Evolutionary conservation across 2,797 vertebrate genomes (phyloP).

Genomic region (Hyperoplus immaculatus): DNA sequence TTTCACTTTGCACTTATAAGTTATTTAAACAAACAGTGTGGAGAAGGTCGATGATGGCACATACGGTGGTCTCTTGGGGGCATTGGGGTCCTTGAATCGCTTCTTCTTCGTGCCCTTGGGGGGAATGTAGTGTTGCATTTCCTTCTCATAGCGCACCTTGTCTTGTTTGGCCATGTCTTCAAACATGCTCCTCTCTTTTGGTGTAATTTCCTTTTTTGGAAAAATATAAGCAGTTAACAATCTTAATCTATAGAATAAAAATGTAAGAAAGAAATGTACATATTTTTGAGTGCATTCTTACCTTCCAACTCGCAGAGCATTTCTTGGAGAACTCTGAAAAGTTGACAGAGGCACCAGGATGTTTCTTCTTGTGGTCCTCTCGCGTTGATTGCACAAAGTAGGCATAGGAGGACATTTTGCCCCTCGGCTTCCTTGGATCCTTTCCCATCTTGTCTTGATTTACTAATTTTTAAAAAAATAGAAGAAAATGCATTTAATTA

Average conservation of each 20-base stretch:
- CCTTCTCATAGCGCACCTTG: conserved; percentile 95
- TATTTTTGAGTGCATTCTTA: conserved; percentile 61
- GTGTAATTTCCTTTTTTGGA: conserved; percentile 91
- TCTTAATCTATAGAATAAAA: not conserved
- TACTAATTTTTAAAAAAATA: conserved; percentile 27
- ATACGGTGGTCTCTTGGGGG: conserved; percentile 98
- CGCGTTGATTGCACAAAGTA: conserved; percentile 99
- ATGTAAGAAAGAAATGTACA: not conserved
- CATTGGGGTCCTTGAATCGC: conserved; percentile 97
- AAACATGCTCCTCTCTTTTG: conserved; percentile 97
- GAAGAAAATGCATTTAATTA: not conserved
- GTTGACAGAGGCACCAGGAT: conserved; percentile 95
- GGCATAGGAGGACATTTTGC: conserved; percentile 99
- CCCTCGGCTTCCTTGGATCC: conserved; percentile 96
- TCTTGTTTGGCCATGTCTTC: conserved; percentile 97
- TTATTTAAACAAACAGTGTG: not conserved
- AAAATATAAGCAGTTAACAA: conserved; percentile 19
- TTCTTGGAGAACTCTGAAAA: conserved; percentile 99
- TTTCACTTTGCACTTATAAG: not conserved
- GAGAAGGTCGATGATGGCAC: conserved; percentile 63
- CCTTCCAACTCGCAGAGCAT: conserved; percentile 98
- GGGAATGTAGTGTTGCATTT: conserved; percentile 97
- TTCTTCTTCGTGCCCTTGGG: conserved; percentile 96
- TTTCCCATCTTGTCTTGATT: conserved; percentile 89
- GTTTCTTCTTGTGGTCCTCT: conserved; percentile 99